Evolutionary conservation across 2,113 vertebrate genomes (phyloP).

Genomic region (Hemiprocne comata): DNA sequence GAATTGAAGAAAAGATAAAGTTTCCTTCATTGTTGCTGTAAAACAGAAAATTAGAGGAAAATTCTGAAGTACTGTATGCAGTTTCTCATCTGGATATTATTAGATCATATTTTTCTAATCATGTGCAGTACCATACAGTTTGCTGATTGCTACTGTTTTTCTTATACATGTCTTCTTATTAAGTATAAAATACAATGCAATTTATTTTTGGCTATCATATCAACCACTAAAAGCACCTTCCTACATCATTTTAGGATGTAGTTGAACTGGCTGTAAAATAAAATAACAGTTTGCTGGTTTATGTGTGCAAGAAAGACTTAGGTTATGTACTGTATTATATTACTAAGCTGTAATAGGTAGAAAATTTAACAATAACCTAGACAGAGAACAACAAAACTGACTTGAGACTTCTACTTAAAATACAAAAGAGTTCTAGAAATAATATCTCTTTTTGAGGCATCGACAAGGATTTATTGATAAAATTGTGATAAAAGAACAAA

Average conservation of each 20-base stretch:
- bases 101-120: background rate
- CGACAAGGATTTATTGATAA: background rate
- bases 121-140: background rate
- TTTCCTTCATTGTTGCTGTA: background rate
- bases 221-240: background rate
- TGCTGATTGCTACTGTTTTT: background rate
- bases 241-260: background rate
- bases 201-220: background rate
- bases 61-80: background rate
- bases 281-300: constrained; percentile 1
- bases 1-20: background rate
- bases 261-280: background rate
- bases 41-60: constrained; percentile 21
- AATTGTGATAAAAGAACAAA: background rate
- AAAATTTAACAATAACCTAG: background rate
- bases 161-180: background rate
- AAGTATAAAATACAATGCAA: background rate
- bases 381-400: background rate
- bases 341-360: background rate
- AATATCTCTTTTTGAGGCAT: background rate
- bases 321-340: background rate
- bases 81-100: background rate
- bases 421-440: background rate
- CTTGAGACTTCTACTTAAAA: background rate
- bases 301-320: background rate